These are phyloP conservation scores for Ophioderma brevispina DNA, from an alignment of 35 echinoderm and acorn worm species.

Conservation along the genomic window DNA sequence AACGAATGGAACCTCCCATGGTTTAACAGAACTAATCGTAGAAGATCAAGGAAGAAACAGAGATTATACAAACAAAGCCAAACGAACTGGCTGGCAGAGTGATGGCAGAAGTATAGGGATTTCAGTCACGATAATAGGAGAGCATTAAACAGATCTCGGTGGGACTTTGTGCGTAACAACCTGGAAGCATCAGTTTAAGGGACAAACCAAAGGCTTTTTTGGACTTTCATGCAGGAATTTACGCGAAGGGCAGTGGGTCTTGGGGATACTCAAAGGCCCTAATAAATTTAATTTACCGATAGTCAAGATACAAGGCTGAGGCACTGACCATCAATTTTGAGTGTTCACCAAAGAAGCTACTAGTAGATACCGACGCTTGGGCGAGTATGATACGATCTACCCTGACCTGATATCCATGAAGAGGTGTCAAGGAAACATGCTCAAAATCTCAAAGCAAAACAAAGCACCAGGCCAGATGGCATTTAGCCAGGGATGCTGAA, in stretches of 20 bases:
- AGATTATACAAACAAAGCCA: constrained; percentile 38
- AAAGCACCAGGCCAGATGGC: background rate
- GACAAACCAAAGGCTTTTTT: too few relatives aligned
- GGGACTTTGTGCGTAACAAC: background rate
- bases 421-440: background rate
- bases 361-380: background rate
- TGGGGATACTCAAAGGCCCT: too few relatives aligned
- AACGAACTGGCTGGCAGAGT: background rate
- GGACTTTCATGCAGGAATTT: too few relatives aligned
- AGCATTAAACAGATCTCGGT: background rate
- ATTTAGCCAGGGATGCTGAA: too few relatives aligned
- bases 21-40: constrained; percentile 5
- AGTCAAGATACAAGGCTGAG: too few relatives aligned
- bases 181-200: too few relatives aligned
- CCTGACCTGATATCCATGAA: background rate
- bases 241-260: too few relatives aligned
- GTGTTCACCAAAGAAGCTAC: too few relatives aligned
- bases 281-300: too few relatives aligned
- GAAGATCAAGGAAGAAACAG: constrained; percentile 24
- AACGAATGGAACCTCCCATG: constrained; percentile 25
- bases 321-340: too few relatives aligned
- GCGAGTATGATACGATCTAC: background rate
- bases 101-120: constrained; percentile 7
- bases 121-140: background rate
- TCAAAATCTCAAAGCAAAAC: background rate